Percentiles rank a stretch among this genome's conserved stretches.
These are phyloP conservation scores for Isoperla grammatica DNA, from an alignment of 2,888 invertebrate species.

Conservation along the genomic window DNA sequence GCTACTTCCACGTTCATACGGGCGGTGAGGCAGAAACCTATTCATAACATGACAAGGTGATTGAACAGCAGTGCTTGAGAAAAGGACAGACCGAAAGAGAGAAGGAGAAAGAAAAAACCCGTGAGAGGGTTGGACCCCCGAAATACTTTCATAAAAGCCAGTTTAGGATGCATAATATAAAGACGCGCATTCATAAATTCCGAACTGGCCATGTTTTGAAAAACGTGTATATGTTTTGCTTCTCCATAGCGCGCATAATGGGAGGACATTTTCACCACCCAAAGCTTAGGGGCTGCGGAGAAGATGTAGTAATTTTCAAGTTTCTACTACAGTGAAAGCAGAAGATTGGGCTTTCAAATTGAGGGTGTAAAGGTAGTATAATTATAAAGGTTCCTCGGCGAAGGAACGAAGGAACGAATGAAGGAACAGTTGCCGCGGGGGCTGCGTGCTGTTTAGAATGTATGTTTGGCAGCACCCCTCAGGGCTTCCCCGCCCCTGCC, in stretches of 20 bases:
- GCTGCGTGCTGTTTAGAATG: slow-evolving; percentile 13
- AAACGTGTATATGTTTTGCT: slow-evolving; percentile 9
- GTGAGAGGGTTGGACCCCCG: slow-evolving; percentile 9
- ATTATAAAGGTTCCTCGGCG: slow-evolving; percentile 7
- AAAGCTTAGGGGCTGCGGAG: slow-evolving; percentile 17
- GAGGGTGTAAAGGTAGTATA: slow-evolving; percentile 20
- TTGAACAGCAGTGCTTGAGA: neutral
- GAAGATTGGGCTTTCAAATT: slow-evolving; percentile 16
- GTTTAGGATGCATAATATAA: slow-evolving; percentile 16
- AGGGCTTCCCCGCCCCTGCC: slow-evolving; percentile 1
- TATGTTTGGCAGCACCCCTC: slow-evolving; percentile 19
- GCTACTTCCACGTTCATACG: slow-evolving; percentile 10
- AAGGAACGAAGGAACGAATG: neutral
- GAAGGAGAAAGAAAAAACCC: slow-evolving; percentile 9
- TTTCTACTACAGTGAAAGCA: slow-evolving; percentile 16
- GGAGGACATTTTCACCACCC: slow-evolving; percentile 13
- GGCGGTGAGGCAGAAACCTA: neutral
- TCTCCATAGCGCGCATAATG: slow-evolving; percentile 2
- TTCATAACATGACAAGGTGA: neutral
- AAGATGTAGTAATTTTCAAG: slow-evolving; percentile 18
- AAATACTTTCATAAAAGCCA: slow-evolving; percentile 19
- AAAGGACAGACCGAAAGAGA: neutral
- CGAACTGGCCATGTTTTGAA: slow-evolving; percentile 13
- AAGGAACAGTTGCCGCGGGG: slow-evolving; percentile 12
- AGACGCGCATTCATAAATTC: slow-evolving; percentile 16